Evolutionary conservation across 1,140 invertebrate species (phyloP), one percentile per base, ranked within the genome.

Genomic region (Zaprionus davidi): DNA sequence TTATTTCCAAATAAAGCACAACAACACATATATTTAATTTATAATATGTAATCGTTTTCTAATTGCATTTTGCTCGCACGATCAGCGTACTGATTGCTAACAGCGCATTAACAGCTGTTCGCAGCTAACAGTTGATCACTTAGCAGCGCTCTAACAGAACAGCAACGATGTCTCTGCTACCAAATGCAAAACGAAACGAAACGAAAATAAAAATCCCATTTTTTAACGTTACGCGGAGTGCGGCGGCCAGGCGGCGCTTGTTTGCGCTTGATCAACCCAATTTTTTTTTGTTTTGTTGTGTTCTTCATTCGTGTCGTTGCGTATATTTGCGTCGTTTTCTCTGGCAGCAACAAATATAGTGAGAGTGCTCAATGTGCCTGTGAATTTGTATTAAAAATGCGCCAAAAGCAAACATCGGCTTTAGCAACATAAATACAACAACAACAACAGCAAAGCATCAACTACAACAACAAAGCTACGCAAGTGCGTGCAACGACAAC

Each of bases 201-300:
- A 49, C 70, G 72, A 26, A 75, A 66, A 70, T 74, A 59, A 41
- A 73, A 51, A 69, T 60, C 59, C 67, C 73, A 65, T 66, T 71
- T 76, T 71, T 66, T 76, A 36, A 76, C 62, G 62, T 76, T 71
- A 76, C 62, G 69, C 73, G 69, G 73, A 65, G 69, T 76, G 68
- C 73, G 73, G 73, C 73, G 73, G 73, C 56, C 73, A 76, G 68
- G 44, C 69, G 69, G 62, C 68, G 73, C 72, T 58, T 71, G 58
- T 75, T 75, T 64, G 72, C 72, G 73, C 55, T 72, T 72, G 69
- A 65, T 71, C 36, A 76, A 71, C n/a, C 31, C 36, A 6, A 34
- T 34, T 57, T 65, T 71, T 65, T 65, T 64, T 65, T 65, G 70
- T 59, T 31, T 26, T 53, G 34, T 20, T 17, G 31, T 34, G 31